Evolutionary conservation across 2,113 vertebrate species (phyloP).

Genomic region (Tupaia tana): DNA sequence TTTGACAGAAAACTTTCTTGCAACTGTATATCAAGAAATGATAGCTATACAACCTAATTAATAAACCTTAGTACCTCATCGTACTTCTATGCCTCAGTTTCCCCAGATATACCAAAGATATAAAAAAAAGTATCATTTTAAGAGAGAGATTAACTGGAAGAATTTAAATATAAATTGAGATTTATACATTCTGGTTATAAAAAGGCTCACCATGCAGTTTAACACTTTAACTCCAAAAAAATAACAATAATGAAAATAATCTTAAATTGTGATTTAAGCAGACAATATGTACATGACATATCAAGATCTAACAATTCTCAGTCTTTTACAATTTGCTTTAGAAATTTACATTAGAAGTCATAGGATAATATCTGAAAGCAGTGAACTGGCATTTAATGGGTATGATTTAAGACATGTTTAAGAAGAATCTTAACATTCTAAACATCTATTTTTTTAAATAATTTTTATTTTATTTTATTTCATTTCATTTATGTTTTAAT

Average conservation of each 20-base stretch:
- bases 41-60: not conserved
- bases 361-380: slow-evolving; percentile 11
- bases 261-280: slow-evolving; percentile 48
- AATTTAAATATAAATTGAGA: not conserved
- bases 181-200: slow-evolving; percentile 7
- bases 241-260: not conserved
- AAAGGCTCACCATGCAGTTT: not conserved
- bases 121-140: not conserved
- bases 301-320: not conserved
- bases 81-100: not conserved
- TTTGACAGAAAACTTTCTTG: not conserved
- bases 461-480: too few species aligned
- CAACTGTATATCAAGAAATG: not conserved
- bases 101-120: not conserved
- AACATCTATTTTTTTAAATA: not conserved
- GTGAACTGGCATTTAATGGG: not conserved
- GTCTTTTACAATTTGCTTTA: not conserved
- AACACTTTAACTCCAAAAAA: slow-evolving; percentile 6
- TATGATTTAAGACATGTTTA: not conserved
- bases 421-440: slow-evolving; percentile 9
- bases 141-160: slow-evolving; percentile 11
- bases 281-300: not conserved
- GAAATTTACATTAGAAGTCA: not conserved
- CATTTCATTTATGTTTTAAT: too few species aligned
- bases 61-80: not conserved